Evolutionary conservation across 2,113 vertebrate species (phyloP), one percentile per base, ranked within the genome.

Genomic region (Cheirogaleus medius): DNA sequence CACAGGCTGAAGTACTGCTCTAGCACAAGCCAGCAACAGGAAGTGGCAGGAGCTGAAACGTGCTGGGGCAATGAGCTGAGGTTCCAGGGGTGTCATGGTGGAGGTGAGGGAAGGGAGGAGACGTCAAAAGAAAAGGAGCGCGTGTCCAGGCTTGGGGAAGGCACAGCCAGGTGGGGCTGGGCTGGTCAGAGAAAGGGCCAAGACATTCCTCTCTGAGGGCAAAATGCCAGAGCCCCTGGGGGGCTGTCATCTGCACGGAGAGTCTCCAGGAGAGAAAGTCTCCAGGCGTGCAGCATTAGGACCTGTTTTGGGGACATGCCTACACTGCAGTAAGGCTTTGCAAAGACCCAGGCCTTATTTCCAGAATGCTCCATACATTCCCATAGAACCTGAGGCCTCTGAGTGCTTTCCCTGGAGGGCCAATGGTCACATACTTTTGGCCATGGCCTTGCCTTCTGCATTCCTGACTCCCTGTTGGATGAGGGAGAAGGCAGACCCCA

Each of bases 161-260:
- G 23, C 1, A 4, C 0, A 39, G 13, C 0, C 11, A 49, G 63
- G 52, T 12, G 13, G 47, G 34, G 52, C 1, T 0, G 34, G 6
- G 29, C 37, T 29, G 21, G 32, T 49, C 7, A 1, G 44, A 82
- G 64, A 64, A 32, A 84, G 81, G 73, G 25, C 90, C 18, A 8
- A 39, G n/a, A 44, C 60, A 37, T 13, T 32, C 14, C 8, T 10
- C 47, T 12, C 0, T 6, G 32, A 10, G 39, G 58, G 64, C 4
- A 25, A 34, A 54, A 84, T 44, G 20, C 8, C 5, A 74, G 44
- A 13, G n/a, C 5, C 3, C 27, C 42, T 21, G 3, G 21, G 90
- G 78, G 3, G 39, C 34, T 5, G 56, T 39, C 68, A 49, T 7
- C 32, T 6, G 54, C 9, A 2, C 68, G 13, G 5, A 54, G 25